phyloP scores from a whole-genome alignment of 2,797 vertebrate species.

The Hyperoplus lanceolatus region DNA sequence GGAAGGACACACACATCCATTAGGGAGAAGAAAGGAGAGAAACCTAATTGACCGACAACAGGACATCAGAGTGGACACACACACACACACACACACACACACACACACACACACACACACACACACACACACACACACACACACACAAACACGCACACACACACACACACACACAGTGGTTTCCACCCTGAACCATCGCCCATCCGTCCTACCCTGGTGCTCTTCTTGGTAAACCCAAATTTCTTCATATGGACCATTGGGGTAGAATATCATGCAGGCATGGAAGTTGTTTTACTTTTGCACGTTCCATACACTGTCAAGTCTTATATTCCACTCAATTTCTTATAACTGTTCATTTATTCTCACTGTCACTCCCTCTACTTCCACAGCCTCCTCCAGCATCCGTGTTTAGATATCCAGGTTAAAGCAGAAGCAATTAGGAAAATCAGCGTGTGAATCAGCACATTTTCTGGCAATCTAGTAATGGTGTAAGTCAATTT shows the following conservation, averaged over 20 bases:
- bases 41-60: slow-evolving; percentile 70
- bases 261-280: not conserved
- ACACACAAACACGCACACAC: no score
- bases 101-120: no score
- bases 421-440: no score
- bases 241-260: slow-evolving; percentile 1
- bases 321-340: not conserved
- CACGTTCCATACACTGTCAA: not conserved
- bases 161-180: not conserved
- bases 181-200: slow-evolving; percentile 52
- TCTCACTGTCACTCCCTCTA: not conserved
- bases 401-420: not conserved
- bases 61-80: slow-evolving; percentile 57
- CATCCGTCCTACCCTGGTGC: slow-evolving; percentile 14
- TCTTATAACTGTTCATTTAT: slow-evolving; percentile 5
- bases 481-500: no score
- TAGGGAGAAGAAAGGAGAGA: slow-evolving; percentile 51
- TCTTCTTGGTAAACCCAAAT: slow-evolving; percentile 19
- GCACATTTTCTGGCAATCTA: no score
- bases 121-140: no score
- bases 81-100: not conserved
- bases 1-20: slow-evolving; percentile 71
- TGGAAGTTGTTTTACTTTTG: slow-evolving; percentile 10
- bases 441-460: no score
- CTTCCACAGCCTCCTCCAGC: not conserved